phyloP scores from a whole-genome alignment of 2,113 vertebrate genomes.

The Crotalus horridus region DNA sequence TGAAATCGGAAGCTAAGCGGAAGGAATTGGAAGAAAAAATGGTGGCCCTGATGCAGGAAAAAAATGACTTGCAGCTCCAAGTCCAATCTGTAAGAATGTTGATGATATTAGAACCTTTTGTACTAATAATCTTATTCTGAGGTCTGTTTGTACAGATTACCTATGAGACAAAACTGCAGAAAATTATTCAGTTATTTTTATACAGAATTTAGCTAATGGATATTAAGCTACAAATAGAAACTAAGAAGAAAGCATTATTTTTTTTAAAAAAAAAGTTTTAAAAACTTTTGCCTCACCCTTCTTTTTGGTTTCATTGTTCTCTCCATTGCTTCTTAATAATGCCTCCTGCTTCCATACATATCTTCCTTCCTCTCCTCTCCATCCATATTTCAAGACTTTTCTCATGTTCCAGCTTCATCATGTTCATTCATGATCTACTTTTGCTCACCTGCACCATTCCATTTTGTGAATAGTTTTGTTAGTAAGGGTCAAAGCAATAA shows the following conservation, averaged over 20 bases:
- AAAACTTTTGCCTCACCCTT: neutral
- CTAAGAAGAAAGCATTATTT: neutral
- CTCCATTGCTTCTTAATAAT: neutral
- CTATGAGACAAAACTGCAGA: neutral
- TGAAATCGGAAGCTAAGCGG: constrained; percentile 79
- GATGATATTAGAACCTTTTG: neutral
- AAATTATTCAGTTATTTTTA: neutral
- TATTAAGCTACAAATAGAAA: neutral
- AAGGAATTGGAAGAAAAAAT: constrained; percentile 86
- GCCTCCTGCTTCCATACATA: neutral
- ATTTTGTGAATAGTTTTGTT: neutral
- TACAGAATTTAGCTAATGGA: neutral
- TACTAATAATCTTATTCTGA: neutral
- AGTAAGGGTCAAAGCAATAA: neutral
- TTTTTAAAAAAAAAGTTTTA: neutral
- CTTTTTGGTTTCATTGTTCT: neutral
- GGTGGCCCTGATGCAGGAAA: constrained; percentile 79
- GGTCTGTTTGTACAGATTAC: neutral
- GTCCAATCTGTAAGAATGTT: constrained; percentile 68
- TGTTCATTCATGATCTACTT: neutral
- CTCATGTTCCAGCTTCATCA: neutral
- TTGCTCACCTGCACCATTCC: neutral
- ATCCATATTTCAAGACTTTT: neutral
- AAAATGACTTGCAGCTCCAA: constrained; percentile 79
- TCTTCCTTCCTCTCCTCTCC: neutral